Evolutionary conservation across 2,797 vertebrate genomes (phyloP).

Genomic region (Chrysocyon brachyurus): DNA sequence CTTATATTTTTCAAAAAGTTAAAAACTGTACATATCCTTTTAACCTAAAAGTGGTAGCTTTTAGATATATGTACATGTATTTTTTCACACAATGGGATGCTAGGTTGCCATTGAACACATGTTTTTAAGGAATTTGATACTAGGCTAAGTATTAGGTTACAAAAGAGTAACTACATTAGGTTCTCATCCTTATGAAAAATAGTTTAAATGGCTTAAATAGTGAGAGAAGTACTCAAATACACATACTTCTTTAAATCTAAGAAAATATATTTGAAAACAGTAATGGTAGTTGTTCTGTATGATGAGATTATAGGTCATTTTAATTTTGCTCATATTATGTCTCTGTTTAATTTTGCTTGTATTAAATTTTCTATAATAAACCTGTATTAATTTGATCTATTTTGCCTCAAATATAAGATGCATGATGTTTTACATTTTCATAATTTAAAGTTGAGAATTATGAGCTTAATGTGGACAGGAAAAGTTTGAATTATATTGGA

Average conservation of each 20-base stretch:
- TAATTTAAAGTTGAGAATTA: background rate
- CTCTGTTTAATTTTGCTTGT: background rate
- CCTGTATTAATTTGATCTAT: background rate
- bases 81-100: background rate
- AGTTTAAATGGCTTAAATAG: background rate
- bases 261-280: background rate
- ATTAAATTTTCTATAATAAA: background rate
- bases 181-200: slow-evolving; percentile 19
- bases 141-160: background rate
- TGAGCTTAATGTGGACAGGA: background rate
- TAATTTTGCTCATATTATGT: background rate
- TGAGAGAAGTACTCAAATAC: background rate
- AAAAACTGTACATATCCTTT: background rate
- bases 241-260: background rate
- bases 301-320: background rate
- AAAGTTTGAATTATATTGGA: no score
- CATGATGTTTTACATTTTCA: slow-evolving; percentile 1
- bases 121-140: background rate
- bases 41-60: background rate
- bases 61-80: background rate
- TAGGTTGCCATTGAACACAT: background rate
- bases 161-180: background rate
- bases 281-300: background rate
- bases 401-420: background rate
- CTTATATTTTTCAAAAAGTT: slow-evolving; percentile 28